Evolutionary conservation across 37 sponge, comb jelly and placozoan genomes (phyloP).

Genomic region (Eunapius fragilis): DNA sequence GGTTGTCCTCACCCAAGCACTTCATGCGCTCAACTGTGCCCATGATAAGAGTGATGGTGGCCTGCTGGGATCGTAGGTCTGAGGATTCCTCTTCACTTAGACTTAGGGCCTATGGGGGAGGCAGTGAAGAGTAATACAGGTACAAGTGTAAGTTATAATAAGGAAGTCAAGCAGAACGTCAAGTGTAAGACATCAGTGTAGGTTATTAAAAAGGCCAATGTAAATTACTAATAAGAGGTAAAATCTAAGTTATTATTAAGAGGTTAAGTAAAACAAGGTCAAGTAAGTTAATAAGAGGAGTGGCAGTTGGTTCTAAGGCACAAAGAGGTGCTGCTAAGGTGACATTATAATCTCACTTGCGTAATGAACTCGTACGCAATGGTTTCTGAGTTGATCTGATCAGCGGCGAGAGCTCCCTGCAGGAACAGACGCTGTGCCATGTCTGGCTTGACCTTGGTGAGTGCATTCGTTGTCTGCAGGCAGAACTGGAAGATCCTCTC

Average conservation of each 20-base stretch:
- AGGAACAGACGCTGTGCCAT: conserved; percentile 87
- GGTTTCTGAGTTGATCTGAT: conserved; percentile 83
- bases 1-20: conserved; percentile 97
- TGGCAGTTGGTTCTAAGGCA: too few species aligned
- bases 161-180: too few species aligned
- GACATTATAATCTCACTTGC: conserved; percentile 62
- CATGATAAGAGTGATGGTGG: conserved; percentile 87
- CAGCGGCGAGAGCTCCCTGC: conserved; percentile 95
- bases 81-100: conserved; percentile 95
- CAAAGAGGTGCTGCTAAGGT: too few species aligned
- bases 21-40: conserved; percentile 89
- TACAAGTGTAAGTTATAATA: too few species aligned
- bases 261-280: too few species aligned
- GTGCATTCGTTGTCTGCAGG: conserved; percentile 80
- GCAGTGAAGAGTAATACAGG: too few species aligned
- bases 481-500: conserved; percentile 93
- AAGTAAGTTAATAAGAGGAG: too few species aligned
- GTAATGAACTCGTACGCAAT: conserved; percentile 96
- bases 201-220: too few species aligned
- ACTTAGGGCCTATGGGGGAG: conserved; percentile 74
- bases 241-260: too few species aligned
- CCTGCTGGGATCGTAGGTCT: conserved; percentile 91
- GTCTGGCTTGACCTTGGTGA: conserved; percentile 75
- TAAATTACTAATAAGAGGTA: too few species aligned
- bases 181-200: too few species aligned